A percentile compares a stretch with the other conserved stretches of the same genome.
phyloP scores from a whole-genome alignment of 2,888 invertebrate species.

The Schizotus pectinicornis region DNA sequence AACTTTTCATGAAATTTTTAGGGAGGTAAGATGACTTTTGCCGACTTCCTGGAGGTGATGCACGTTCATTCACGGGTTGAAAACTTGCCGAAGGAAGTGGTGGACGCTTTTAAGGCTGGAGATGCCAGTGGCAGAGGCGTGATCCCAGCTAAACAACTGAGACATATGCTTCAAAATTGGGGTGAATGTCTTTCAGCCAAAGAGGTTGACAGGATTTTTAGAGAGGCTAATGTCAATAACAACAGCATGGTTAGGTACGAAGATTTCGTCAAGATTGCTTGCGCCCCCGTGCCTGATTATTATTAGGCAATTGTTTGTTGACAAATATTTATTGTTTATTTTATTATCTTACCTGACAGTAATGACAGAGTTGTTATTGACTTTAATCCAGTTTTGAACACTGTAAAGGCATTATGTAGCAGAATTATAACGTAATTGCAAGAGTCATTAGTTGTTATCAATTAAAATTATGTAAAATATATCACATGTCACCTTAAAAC shows the following conservation, averaged over 20 bases:
- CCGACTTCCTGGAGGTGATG: slow-evolving; percentile 95
- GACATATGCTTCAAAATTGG: slow-evolving; percentile 88
- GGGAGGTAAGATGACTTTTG: slow-evolving; percentile 92
- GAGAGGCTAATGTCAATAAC: slow-evolving; percentile 86
- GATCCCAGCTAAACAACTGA: slow-evolving; percentile 81
- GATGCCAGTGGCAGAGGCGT: slow-evolving; percentile 76
- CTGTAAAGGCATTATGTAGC: too few relatives aligned
- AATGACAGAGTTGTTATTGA: background rate
- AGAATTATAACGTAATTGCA: too few relatives aligned
- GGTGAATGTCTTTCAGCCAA: slow-evolving; percentile 83
- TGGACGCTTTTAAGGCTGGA: slow-evolving; percentile 89
- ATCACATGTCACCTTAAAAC: slow-evolving; percentile 22
- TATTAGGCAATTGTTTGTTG: slow-evolving; percentile 63
- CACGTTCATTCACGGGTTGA: slow-evolving; percentile 88
- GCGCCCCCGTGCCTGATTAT: slow-evolving; percentile 92
- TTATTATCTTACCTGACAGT: background rate
- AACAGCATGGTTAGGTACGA: slow-evolving; percentile 85
- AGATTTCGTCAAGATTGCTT: slow-evolving; percentile 91
- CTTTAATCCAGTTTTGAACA: too few relatives aligned
- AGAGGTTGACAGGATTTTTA: slow-evolving; percentile 87
- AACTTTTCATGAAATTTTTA: slow-evolving; percentile 43
- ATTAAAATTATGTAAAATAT: slow-evolving; percentile 24
- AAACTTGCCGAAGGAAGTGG: slow-evolving; percentile 81
- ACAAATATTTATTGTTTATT: slow-evolving; percentile 14
- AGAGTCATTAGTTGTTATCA: too few relatives aligned